phyloP scores from a whole-genome alignment of 1,140 invertebrate species.

The Xylocopa sonorina region DNA sequence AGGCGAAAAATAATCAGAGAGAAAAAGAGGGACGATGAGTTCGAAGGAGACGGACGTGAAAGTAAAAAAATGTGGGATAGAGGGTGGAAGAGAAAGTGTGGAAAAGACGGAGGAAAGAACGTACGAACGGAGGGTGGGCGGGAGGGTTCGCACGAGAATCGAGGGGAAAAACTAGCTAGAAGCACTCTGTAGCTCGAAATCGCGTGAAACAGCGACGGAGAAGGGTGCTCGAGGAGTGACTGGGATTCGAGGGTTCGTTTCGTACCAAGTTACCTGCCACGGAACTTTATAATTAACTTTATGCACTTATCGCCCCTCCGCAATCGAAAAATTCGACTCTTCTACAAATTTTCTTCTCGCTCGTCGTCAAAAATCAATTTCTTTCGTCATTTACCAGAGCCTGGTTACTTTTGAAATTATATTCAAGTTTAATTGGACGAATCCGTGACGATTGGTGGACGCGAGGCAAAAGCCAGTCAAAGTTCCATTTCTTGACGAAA shows the following conservation, averaged over 20 bases:
- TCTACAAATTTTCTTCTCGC: too few relatives aligned
- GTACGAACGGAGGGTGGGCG: not conserved
- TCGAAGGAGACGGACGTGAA: not conserved
- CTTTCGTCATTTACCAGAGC: too few relatives aligned
- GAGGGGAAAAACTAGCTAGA: not conserved
- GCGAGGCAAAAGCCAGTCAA: too few relatives aligned
- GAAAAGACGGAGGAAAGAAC: not conserved
- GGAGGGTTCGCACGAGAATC: not conserved
- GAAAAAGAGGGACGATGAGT: not conserved
- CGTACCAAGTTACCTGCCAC: not conserved
- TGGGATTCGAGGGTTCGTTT: not conserved
- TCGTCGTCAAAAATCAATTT: too few relatives aligned
- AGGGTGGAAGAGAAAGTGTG: conserved; percentile 9
- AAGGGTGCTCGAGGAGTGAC: conserved; percentile 5
- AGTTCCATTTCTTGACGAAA: too few relatives aligned
- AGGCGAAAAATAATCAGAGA: conserved; percentile 8
- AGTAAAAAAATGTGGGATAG: conserved; percentile 6
- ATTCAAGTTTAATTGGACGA: too few relatives aligned
- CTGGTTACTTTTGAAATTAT: too few relatives aligned
- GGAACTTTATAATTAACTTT: not conserved
- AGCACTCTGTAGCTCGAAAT: not conserved
- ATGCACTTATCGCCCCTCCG: too few relatives aligned
- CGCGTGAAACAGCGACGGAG: not conserved
- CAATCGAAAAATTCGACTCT: too few relatives aligned
- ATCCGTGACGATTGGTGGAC: too few relatives aligned